phyloP scores from a whole-genome alignment of 2,797 vertebrate species.

The Anguilla pacifica region DNA sequence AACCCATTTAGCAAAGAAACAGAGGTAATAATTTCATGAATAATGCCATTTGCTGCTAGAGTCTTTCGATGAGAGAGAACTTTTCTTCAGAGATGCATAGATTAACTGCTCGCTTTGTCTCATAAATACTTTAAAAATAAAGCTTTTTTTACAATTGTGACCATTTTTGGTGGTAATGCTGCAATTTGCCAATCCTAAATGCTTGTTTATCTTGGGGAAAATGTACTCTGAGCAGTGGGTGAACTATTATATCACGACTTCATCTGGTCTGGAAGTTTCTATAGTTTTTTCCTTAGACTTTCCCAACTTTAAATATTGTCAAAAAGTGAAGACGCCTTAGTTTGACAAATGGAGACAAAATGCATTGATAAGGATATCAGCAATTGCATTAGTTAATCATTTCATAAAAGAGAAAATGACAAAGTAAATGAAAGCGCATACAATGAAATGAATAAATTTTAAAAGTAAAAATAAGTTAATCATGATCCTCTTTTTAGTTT shows the following conservation, averaged over 20 bases:
- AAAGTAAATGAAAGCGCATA: background rate
- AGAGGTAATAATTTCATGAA: conserved; percentile 30
- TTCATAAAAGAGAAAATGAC: background rate
- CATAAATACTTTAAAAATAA: conserved; percentile 50
- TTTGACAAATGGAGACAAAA: background rate
- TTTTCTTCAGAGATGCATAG: conserved; percentile 40
- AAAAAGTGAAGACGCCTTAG: background rate
- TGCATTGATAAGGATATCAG: background rate
- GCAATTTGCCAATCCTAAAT: conserved; percentile 40
- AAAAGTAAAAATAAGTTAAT: too few relatives aligned
- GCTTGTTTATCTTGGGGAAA: conserved; percentile 40
- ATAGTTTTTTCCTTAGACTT: background rate
- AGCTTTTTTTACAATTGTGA: conserved; percentile 37
- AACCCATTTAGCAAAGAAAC: conserved; percentile 34
- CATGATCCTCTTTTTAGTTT: background rate
- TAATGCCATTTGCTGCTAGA: conserved; percentile 33
- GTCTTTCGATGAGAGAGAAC: conserved; percentile 39
- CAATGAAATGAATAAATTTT: background rate
- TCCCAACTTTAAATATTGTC: background rate
- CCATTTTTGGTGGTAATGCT: conserved; percentile 47
- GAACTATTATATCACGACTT: background rate
- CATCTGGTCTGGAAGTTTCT: background rate
- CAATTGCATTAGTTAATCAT: background rate
- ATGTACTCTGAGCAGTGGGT: conserved; percentile 44
- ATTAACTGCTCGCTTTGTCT: conserved; percentile 51